These are phyloP conservation scores for Stichodactyla mertensii DNA, from an alignment of 64 coral and sea anemone genomes.

Conservation along the genomic window DNA sequence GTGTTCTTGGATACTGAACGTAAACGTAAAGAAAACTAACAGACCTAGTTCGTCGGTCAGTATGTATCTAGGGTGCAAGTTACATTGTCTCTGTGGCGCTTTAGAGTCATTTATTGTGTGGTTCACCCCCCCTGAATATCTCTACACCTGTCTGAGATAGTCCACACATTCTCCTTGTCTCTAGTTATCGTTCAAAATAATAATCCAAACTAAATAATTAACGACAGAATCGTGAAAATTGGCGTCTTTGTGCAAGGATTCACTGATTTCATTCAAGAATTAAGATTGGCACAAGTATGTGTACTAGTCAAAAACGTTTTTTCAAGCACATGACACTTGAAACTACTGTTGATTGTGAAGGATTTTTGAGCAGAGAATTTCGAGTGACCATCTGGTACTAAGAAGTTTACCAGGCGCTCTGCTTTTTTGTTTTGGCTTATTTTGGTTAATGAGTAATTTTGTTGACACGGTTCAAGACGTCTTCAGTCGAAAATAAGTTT, in stretches of 20 bases:
- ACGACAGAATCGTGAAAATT: not conserved
- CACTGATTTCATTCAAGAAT: not conserved
- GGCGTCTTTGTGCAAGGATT: not conserved
- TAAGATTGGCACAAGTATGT: not conserved
- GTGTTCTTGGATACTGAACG: not conserved
- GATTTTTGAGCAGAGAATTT: not conserved
- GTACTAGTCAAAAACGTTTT: not conserved
- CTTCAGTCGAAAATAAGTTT: not conserved
- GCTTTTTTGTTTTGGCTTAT: not conserved
- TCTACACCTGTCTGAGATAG: not conserved
- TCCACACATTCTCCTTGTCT: slow-evolving; percentile 5
- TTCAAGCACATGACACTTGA: not conserved
- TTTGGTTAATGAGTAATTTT: slow-evolving; percentile 19
- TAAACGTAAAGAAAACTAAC: not conserved
- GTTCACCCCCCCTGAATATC: not conserved
- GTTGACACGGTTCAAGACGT: not conserved
- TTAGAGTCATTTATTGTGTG: not conserved
- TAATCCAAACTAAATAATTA: not conserved
- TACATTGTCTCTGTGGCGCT: not conserved
- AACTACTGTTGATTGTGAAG: not conserved
- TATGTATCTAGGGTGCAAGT: too few relatives aligned
- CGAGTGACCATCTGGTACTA: not conserved
- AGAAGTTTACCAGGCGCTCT: not conserved
- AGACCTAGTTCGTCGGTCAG: too few relatives aligned
- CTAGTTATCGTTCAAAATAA: not conserved